A percentile compares a stretch with the other conserved stretches of the same genome.
These are phyloP conservation scores for Diuraphis noxia DNA, from an alignment of 1,140 invertebrate genomes.

Conservation along the genomic window DNA sequence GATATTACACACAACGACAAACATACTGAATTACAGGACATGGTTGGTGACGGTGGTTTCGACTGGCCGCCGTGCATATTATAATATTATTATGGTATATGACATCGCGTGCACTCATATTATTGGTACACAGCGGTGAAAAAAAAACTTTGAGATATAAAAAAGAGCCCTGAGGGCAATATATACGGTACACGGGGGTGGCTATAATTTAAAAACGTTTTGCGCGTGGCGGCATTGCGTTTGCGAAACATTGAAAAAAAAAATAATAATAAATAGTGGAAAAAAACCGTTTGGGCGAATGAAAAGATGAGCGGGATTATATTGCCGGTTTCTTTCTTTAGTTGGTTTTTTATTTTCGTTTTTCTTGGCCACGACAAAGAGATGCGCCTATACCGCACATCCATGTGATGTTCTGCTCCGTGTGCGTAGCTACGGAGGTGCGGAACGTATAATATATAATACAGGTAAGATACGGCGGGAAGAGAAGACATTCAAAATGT, in stretches of 20 bases:
- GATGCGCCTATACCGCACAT: neutral
- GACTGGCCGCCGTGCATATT: neutral
- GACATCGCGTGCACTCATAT: neutral
- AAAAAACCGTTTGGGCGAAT: neutral
- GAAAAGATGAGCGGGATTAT: neutral
- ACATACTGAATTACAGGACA: neutral
- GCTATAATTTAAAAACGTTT: conserved; percentile 13
- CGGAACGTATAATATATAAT: neutral
- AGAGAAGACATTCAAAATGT: neutral
- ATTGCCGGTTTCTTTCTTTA: neutral
- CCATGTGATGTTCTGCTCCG: neutral
- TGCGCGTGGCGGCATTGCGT: neutral
- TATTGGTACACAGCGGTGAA: neutral
- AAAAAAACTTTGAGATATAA: neutral
- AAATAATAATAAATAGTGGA: neutral
- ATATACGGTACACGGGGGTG: neutral
- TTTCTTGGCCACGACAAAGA: neutral
- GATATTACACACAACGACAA: neutral
- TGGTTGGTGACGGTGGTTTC: neutral
- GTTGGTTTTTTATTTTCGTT: neutral
- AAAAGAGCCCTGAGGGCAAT: neutral
- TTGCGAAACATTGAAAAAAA: neutral
- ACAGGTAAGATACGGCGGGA: neutral
- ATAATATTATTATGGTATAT: neutral
- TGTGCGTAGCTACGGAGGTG: neutral